phyloP scores from a whole-genome alignment of 2,888 invertebrate genomes.

The Ectemnius cavifrons region DNA sequence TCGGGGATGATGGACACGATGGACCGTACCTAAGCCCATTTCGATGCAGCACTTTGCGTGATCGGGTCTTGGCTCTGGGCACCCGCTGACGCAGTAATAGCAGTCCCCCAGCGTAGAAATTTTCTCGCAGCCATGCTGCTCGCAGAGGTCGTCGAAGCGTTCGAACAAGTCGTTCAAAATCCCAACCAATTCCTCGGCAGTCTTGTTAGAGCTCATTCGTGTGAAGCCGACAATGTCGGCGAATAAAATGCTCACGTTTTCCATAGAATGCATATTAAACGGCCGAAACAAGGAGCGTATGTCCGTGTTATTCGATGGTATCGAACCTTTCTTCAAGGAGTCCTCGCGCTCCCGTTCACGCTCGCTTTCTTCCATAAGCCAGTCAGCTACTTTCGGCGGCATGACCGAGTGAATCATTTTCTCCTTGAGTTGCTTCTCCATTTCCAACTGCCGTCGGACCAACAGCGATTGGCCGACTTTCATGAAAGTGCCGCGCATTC shows the following conservation, averaged over 20 bases:
- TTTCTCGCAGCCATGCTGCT: constrained; percentile 94
- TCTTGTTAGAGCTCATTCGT: constrained; percentile 97
- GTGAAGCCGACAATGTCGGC: constrained; percentile 99
- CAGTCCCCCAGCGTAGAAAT: constrained; percentile 97
- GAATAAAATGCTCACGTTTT: constrained; percentile 96
- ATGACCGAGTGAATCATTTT: constrained; percentile 98
- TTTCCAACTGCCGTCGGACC: constrained; percentile 92
- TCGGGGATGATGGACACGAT: background rate
- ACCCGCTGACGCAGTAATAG: constrained; percentile 97
- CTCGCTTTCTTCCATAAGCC: constrained; percentile 88
- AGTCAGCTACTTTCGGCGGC: constrained; percentile 95
- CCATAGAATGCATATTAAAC: constrained; percentile 98
- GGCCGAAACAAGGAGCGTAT: constrained; percentile 93
- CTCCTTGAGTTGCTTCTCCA: constrained; percentile 96
- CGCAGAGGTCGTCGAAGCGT: constrained; percentile 94
- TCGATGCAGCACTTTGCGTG: constrained; percentile 97
- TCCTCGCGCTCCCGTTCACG: constrained; percentile 82
- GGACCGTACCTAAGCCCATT: constrained; percentile 89
- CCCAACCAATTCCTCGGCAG: constrained; percentile 96
- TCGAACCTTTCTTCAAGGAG: constrained; percentile 75
- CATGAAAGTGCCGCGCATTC: constrained; percentile 97
- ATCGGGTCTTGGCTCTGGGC: constrained; percentile 93
- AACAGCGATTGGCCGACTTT: constrained; percentile 95
- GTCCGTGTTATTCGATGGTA: constrained; percentile 80
- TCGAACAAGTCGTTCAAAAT: constrained; percentile 98